Conservation (phyloP, 2,797 vertebrate species). For the Bovichtus variegatus region DNA sequence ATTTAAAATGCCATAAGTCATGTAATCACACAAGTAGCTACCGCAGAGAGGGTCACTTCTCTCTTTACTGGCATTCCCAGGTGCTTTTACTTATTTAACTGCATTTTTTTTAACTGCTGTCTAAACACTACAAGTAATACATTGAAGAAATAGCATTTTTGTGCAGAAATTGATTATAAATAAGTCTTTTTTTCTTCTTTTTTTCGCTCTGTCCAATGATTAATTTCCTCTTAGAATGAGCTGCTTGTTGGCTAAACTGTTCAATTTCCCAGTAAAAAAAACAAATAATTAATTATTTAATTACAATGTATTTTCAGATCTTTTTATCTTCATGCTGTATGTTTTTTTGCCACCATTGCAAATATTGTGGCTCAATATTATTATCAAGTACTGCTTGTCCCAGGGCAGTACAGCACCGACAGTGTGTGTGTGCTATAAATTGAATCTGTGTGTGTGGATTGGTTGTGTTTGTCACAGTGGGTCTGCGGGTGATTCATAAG, state of each 20-base stretch:
- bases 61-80: slow-evolving; percentile 15
- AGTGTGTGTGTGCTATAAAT: slow-evolving; percentile 9
- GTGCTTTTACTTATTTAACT: slow-evolving; percentile 2
- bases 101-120: slow-evolving; percentile 17
- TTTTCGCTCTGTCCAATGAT: not conserved
- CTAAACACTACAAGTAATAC: not conserved
- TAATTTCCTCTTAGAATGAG: not conserved
- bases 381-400: not conserved
- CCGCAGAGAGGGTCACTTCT: slow-evolving; percentile 1
- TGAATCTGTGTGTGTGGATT: slow-evolving; percentile 10
- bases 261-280: not conserved
- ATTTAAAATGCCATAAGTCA: slow-evolving; percentile 27
- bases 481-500: slow-evolving; percentile 46
- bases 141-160: slow-evolving; percentile 12
- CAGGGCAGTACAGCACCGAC: not conserved
- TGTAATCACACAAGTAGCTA: slow-evolving; percentile 17
- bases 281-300: not conserved
- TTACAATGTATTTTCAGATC: not conserved
- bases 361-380: not conserved
- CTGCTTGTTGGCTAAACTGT: not conserved
- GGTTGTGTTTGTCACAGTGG: slow-evolving; percentile 22
- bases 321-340: not conserved
- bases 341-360: slow-evolving; percentile 5
- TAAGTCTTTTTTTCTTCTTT: not conserved
- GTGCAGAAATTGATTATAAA: not conserved